Percentiles rank a stretch among this genome's conserved stretches.
Conservation (phyloP, 2,113 vertebrate genomes). For the Dermatemys mawii region DNA sequence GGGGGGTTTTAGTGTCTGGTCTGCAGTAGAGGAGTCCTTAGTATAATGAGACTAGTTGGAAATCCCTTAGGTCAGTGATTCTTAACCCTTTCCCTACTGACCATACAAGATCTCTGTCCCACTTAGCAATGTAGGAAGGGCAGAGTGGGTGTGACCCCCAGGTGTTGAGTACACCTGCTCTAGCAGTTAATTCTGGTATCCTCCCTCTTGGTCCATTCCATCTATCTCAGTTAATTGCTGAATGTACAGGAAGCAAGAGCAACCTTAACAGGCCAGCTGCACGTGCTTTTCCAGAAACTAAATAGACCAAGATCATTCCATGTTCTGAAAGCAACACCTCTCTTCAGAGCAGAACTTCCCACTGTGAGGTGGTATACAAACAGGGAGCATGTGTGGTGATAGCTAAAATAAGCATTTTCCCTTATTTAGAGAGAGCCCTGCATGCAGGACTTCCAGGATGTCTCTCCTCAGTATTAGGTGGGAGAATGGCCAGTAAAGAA, state of each 20-base stretch:
- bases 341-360: neutral
- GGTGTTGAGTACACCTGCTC: no score
- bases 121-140: neutral
- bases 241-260: neutral
- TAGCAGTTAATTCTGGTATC: no score
- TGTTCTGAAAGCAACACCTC: neutral
- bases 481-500: conserved; percentile 43
- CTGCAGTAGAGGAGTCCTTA: neutral
- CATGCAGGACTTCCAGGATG: conserved; percentile 33
- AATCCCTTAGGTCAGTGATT: rapidly evolving
- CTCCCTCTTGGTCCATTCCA: no score
- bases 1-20: neutral
- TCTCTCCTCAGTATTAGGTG: conserved; percentile 50
- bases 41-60: neutral
- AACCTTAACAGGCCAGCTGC: neutral
- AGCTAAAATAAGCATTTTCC: conserved; percentile 21
- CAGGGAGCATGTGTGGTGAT: neutral
- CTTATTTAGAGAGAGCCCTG: conserved; percentile 40
- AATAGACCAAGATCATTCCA: neutral
- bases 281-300: neutral
- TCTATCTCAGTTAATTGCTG: neutral
- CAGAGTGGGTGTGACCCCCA: neutral
- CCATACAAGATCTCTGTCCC: neutral
- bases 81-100: neutral
- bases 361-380: neutral